Base-by-base conservation (phyloP, 1,140 invertebrate genomes). In the Tetraneura akinire region DNA sequence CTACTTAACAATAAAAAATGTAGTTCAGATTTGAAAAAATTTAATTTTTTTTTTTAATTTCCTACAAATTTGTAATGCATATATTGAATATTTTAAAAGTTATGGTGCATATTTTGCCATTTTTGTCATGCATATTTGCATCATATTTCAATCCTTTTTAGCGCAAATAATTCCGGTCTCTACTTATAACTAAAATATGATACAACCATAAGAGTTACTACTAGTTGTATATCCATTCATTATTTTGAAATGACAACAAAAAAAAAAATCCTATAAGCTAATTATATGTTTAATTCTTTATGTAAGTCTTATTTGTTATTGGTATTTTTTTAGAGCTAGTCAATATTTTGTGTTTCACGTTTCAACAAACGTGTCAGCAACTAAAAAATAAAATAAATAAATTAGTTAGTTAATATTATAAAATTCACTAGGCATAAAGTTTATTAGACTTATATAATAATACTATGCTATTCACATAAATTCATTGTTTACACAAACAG, bases 121-220 rank as follows among this genome's bases (percentile, higher is more conserved):
- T n/a, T n/a, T n/a, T n/a, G n/a, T n/a, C n/a, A n/a, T n/a, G n/a
- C n/a, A n/a, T n/a, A n/a, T n/a, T n/a, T n/a, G n/a, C n/a, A n/a
- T n/a, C n/a, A n/a, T n/a, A n/a, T n/a, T n/a, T n/a, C n/a, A n/a
- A n/a, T n/a, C n/a, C n/a, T n/a, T n/a, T 10, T 26, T 37, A 62
- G 60, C 16, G 10, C 21, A 78, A 78, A 78, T 78, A 78, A 78
- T 62, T 78, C n/a, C n/a, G n/a, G n/a, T n/a, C n/a, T 62, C 60
- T 45, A 78, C 37, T 60, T 60, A 57, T 16, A 51, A 23, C n/a
- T 71, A 51, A 49, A 51, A 29, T 51, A 51, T 16, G 47, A 49
- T 18, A 49, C 42, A 49, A 70, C n/a, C 64, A 68, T 70, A 49
- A 23, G 26, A 47, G 42, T 70, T 26, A 21, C 23, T 18, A 49